Evolutionary conservation across 2,797 vertebrate genomes (phyloP), one percentile per base, ranked within the genome.

Genomic region (Amblyopsis hoosieri): DNA sequence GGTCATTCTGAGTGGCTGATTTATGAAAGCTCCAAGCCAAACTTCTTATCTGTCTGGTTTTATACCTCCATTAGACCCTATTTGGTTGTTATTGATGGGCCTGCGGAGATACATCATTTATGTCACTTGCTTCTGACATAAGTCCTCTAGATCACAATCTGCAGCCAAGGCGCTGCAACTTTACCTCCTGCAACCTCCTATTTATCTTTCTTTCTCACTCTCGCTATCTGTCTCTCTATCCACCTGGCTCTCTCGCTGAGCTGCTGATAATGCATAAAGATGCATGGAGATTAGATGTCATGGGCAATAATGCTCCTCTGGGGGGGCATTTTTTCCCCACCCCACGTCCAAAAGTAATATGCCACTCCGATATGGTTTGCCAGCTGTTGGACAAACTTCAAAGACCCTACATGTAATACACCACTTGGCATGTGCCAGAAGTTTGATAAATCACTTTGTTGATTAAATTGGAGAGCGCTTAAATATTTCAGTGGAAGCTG

Each of bases 1-100:
- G 89, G 88, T 90, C 87, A 90, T 75, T 75, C 56, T 74, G 79
- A 83, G 82, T 23, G 69, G 65, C 72, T 92, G 90, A 93, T 92
- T 89, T 90, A 93, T 91, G 82, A 75, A 81, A 69, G 70, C 84
- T 78, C 66, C 76, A 49, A 82, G 86, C 60, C 63, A 86, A 90
- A 89, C 80, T 84, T 92, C 89, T 91, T 90, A 90, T 92, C 90
- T 87, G 84, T 87, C 87, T 67, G 62, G 82, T 85, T 91, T 91
- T 89, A 90, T 87, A 76, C 86, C 81, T 90, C 90, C 87, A 92
- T 92, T 91, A 91, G 86, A 71, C 56, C 72, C 84, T 90, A 79
- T 90, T 75, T 83, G 81, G 85, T 65, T 85, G 75, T 90, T 91
- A 92, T 91, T 91, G 91, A 93, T 92, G 88, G 82, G 62, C 80